Evolutionary conservation across 2,888 invertebrate species (phyloP), one percentile per base, ranked within the genome.

Genomic region (Philereme transversata): DNA sequence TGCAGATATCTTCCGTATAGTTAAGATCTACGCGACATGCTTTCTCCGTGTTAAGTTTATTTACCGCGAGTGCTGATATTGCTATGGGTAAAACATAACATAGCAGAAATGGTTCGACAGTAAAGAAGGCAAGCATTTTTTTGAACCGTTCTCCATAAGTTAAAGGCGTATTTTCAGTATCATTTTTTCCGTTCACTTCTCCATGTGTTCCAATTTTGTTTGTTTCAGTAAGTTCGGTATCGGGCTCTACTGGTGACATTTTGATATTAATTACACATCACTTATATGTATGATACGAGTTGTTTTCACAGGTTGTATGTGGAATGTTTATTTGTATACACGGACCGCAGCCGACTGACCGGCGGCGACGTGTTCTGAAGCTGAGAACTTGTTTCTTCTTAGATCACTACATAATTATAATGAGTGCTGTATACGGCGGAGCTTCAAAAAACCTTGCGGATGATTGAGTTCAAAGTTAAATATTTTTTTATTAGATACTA

Each of bases 61-160:
- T 86, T 3, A 94, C 82, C 6, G 94, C 92, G 3, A 93, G 76
- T 34, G 94, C 93, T 0, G 96, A 95, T 64, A 94, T 83, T 0
- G 94, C 89, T 69, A 87, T 92, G 8, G 95, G 95, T 76, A 95
- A 84, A 34, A 95, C 88, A 72, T 94, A 95, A 67, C 93, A 94
- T 5, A 95, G 82, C 50, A 95, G 77, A 73, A 94, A 94, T 0
- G 95, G 95, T 79, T 95, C 95, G 3, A 95, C 95, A 0, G 95
- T 95, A 11, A 95, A 83, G 66, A 84, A 87, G 4, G 68, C 74
- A 5, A 87, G 67, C 43, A 78, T 60, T 11, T 67, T 77, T 61
- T 69, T 70, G 3, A 85, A 62, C 51, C 69, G 65, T 50, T 70
- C 63, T 4, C 54, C 45, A 46, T 70, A 65, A 4, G 79, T 67